These are phyloP conservation scores for Drosophila erecta DNA, from an alignment of 1,140 invertebrate species.

Conservation along the genomic window DNA sequence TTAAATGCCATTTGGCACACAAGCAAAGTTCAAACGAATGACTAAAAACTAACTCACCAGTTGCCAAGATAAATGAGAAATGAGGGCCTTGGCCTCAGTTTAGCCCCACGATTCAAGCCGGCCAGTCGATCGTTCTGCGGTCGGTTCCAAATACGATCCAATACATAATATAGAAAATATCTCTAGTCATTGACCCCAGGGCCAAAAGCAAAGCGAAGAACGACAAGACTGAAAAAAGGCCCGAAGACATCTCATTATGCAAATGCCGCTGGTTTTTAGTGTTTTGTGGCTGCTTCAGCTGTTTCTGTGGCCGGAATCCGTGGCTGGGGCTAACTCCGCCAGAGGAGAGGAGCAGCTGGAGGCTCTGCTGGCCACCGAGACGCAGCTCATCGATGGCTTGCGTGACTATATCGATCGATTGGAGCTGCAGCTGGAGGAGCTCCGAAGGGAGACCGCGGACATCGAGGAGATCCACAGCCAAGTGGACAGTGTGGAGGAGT, in stretches of 20 bases:
- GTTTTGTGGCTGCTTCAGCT: slow-evolving; percentile 50
- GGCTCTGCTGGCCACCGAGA: slow-evolving; percentile 51
- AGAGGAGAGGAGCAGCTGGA: slow-evolving; percentile 44
- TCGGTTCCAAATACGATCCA: not conserved
- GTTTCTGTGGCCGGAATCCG: slow-evolving; percentile 9
- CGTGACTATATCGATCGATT: slow-evolving; percentile 57
- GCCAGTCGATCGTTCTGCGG: slow-evolving; percentile 25
- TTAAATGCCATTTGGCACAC: not conserved
- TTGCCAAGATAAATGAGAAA: slow-evolving; percentile 8
- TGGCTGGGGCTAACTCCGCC: slow-evolving; percentile 8
- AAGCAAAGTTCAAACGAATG: not conserved
- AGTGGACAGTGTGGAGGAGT: slow-evolving; percentile 91
- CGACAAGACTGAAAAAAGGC: not conserved
- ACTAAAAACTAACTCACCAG: slow-evolving; percentile 14
- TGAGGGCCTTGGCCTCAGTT: slow-evolving; percentile 45
- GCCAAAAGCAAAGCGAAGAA: slow-evolving; percentile 7
- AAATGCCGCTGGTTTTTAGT: slow-evolving; percentile 40
- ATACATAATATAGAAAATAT: slow-evolving; percentile 6
- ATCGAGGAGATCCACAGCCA: slow-evolving; percentile 90
- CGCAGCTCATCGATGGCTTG: slow-evolving; percentile 48
- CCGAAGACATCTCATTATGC: slow-evolving; percentile 54
- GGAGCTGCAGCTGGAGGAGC: slow-evolving; percentile 40
- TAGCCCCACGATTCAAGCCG: slow-evolving; percentile 22
- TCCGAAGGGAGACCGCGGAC: slow-evolving; percentile 35
- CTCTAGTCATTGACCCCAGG: slow-evolving; percentile 56